Percentiles rank a stretch among this genome's conserved stretches.
phyloP scores from a whole-genome alignment of 2,113 vertebrate genomes.

The Muntiacus reevesi region DNA sequence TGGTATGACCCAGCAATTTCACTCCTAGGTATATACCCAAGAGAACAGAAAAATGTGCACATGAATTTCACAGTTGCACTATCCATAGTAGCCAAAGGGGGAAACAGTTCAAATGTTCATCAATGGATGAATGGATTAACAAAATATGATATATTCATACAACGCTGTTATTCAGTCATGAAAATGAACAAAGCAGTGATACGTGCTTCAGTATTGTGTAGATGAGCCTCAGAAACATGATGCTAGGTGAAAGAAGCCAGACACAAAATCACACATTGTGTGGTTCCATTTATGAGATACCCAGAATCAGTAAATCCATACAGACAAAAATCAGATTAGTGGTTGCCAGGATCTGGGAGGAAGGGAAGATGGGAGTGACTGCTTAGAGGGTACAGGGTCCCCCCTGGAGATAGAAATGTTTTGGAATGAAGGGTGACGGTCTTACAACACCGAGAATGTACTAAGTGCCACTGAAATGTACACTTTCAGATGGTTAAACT shows the following conservation, averaged over 20 bases:
- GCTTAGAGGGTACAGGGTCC: neutral
- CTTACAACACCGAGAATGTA: neutral
- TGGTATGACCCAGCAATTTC: neutral
- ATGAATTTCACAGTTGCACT: neutral
- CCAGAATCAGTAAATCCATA: neutral
- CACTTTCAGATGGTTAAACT: neutral
- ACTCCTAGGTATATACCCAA: neutral
- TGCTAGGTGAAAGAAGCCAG: neutral
- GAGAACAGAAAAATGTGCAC: neutral
- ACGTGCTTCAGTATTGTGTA: neutral
- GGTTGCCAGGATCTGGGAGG: neutral
- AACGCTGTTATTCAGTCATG: neutral
- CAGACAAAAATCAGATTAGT: neutral
- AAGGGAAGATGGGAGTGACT: neutral
- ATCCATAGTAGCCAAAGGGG: neutral
- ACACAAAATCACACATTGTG: neutral
- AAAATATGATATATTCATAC: neutral
- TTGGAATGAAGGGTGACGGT: neutral
- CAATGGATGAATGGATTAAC: neutral
- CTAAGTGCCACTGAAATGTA: neutral
- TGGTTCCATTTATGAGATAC: neutral
- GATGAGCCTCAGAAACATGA: neutral
- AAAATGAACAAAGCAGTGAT: neutral
- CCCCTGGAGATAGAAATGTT: neutral
- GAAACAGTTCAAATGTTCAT: neutral